Evolutionary conservation across 2,113 vertebrate species (phyloP).

Genomic region (Peromyscus polionotus): DNA sequence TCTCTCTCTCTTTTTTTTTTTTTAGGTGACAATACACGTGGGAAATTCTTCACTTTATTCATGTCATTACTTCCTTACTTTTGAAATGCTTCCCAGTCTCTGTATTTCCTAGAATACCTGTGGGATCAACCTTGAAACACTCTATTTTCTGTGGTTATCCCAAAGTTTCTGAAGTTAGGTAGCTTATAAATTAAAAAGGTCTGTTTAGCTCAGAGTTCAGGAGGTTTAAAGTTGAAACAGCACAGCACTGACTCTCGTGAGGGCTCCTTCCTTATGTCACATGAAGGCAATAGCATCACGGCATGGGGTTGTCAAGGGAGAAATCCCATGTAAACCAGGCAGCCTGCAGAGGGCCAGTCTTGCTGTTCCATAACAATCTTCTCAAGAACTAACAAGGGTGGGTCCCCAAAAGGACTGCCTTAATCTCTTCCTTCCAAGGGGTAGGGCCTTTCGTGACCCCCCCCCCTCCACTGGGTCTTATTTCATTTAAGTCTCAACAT

Average conservation of each 20-base stretch:
- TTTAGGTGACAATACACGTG: not conserved
- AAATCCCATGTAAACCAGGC: not conserved
- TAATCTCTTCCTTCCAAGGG: not conserved
- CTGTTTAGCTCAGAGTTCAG: not conserved
- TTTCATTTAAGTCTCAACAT: not conserved
- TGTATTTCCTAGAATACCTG: not conserved
- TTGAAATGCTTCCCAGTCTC: not conserved
- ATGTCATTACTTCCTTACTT: not conserved
- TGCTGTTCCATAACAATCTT: not conserved
- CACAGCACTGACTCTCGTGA: not conserved
- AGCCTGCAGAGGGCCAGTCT: not conserved
- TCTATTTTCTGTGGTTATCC: not conserved
- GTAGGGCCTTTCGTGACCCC: not conserved
- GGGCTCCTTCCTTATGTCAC: not conserved
- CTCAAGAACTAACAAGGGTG: not conserved
- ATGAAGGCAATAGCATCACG: not conserved
- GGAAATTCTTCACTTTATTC: not conserved
- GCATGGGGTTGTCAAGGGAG: not conserved
- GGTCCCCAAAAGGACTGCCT: not conserved
- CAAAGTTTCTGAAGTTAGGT: not conserved
- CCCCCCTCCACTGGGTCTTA: not conserved
- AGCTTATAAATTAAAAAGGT: not conserved
- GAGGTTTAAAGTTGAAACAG: not conserved
- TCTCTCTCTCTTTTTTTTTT: not conserved
- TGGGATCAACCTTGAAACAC: conserved; percentile 12